Base-by-base conservation (phyloP, 2,797 vertebrate genomes). In the Catostomus latipinnis region DNA sequence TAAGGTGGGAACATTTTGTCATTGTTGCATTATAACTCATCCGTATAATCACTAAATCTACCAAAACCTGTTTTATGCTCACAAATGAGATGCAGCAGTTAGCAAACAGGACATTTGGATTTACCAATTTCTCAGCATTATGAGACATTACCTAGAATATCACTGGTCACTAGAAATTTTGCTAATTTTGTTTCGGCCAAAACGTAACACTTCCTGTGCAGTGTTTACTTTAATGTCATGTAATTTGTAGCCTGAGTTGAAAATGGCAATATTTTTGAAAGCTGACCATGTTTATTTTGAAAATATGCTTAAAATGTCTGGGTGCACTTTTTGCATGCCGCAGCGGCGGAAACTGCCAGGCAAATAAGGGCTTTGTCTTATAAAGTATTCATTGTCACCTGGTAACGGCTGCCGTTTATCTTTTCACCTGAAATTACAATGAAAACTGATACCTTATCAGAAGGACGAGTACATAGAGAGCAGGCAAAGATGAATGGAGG, bases 381-480 rank as follows among this genome's bases (percentile, higher is more conserved):
- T 95, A 94, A 95, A 95, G 93, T 94, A 95, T 95, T 94, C 93
- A 95, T 95, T 94, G 94, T 94, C 93, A 95, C 93, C 93, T 94
- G 92, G 94, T 95, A 95, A 95, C 94, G 89, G 93, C 92, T 83
- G 88, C 81, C 91, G 93, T 94, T 95, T 94, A 94, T 94, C 93
- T 93, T 94, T 94, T 95, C 93, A 94, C 94, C 93, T 94, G 93
- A 95, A 95, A 94, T 94, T 95, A 94, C 93, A 95, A 94, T 93
- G 93, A 93, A 95, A 94, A 94, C 92, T 91, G 94, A 95, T 94
- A 95, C 92, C 92, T 94, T 94, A 95, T 95, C 94, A 88, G 83
- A 81, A 86, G 86, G 89, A 91, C 89, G 87, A 87, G 85, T 84
- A 76, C 78, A 85, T 67, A 79, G 78, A 76, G 88, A 88, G 86